These are phyloP conservation scores for Onychostruthus taczanowskii DNA, from an alignment of 2,113 vertebrate genomes.

Conservation along the genomic window DNA sequence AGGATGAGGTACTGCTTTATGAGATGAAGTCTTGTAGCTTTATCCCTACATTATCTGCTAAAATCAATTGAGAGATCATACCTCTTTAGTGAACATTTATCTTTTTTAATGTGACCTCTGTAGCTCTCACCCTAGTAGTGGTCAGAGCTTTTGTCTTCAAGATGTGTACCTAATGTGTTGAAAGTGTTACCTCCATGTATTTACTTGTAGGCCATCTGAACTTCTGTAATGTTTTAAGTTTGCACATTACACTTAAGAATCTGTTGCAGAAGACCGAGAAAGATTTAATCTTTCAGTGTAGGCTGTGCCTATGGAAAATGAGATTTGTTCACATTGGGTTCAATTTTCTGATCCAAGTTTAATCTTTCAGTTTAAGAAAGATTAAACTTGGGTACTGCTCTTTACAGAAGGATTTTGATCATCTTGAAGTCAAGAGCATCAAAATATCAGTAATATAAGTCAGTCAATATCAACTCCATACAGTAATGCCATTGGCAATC, in stretches of 20 bases:
- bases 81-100: background rate
- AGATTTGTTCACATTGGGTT: background rate
- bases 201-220: background rate
- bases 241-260: background rate
- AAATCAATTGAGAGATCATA: background rate
- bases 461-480: background rate
- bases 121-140: background rate
- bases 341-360: background rate
- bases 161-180: rapidly evolving
- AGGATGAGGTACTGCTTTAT: background rate
- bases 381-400: background rate
- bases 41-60: background rate
- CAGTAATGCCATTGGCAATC: background rate
- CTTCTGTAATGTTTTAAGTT: background rate
- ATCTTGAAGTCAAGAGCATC: background rate
- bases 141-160: background rate
- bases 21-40: background rate
- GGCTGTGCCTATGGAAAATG: background rate
- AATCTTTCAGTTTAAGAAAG: background rate
- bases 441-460: background rate
- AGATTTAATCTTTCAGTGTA: background rate
- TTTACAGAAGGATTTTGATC: background rate
- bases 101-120: background rate
- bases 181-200: background rate
- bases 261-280: background rate